Evolutionary conservation across 2,888 invertebrate genomes (phyloP), one percentile per base, ranked within the genome.

Genomic region (Harpalus rubripes): DNA sequence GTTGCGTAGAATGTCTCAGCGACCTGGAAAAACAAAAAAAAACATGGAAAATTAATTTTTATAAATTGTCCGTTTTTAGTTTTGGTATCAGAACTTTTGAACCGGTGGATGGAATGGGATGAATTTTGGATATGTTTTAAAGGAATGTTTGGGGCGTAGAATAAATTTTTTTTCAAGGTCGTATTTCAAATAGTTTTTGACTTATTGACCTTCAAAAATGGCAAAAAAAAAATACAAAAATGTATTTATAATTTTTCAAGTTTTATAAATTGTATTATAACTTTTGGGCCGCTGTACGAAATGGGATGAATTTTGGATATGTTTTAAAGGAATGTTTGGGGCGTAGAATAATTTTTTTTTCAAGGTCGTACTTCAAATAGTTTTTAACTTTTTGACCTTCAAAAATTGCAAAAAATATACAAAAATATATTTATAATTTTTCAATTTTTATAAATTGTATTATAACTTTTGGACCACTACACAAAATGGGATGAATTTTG

Each of bases 1-100:
- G 95, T 95, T 89, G 96, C 96, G 89, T 95, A 96, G 0, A 95
- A 92, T 86, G 94, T 94, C 88, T 95, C 95, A 72, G 94, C 92
- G 5, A 95, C 94, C 95, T 95, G 88, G 81, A 39, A 87, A 88
- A n/a, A 85, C 81, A 87, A 87, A 58, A 86, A 12, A 10, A 7
- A 32, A 32, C 0, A 4, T 32, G 3, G 32, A 59, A 16, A 7
- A n/a, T 16, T 15, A 15, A 59, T 59, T 59, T 52, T 52, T 5
- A 10, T 8, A 52, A 3, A 8, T 52, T 52, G 0, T 2, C 44
- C 2, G 6, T 52, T 52, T 52, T 52, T 52, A 3, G 44, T 52
- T 52, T 52, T 52, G 44, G 8, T 52, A 1, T 4, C 0, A 10
- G 1, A 32, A 32, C 32, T 32, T 52, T 12, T 12, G 44, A 4